Base-by-base conservation (phyloP, 2,888 invertebrate species). In the Mycogona germanica region DNA sequence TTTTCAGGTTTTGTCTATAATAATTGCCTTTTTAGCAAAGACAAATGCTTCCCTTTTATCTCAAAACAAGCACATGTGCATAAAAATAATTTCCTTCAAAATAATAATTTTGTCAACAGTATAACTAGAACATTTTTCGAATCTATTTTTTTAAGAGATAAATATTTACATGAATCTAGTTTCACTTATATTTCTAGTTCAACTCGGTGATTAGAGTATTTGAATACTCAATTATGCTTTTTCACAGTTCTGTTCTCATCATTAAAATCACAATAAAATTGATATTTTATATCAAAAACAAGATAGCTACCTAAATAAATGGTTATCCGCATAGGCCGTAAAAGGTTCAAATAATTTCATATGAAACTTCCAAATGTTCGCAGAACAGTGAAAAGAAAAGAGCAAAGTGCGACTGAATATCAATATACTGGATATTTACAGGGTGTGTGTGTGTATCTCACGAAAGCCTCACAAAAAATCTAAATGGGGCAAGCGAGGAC, bases 1-100 rank as follows among this genome's bases (percentile, higher is more conserved):
- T n/a, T n/a, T n/a, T n/a, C n/a, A n/a, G n/a, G n/a, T n/a, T n/a
- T n/a, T n/a, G n/a, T n/a, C n/a, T n/a, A n/a, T n/a, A n/a, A n/a
- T n/a, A n/a, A n/a, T n/a, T n/a, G n/a, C n/a, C n/a, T n/a, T n/a
- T n/a, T n/a, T n/a, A 5, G 3, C 12, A 21, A 26, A 26, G 45
- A 45, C 28, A 25, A 45, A 45, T 17, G 26, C 26, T 14, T 45
- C 45, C 28, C 17, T 17, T 26, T 25, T 45, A n/a, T n/a, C n/a
- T n/a, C n/a, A n/a, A n/a, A n/a, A 48, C 17, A 48, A 48, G 35
- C 30, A 35, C 48, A 25, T 35, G 25, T 48, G 35, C 48, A 48
- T 48, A 48, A 48, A 48, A 48, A 48, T 48, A 48, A 48, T 48
- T 48, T 48, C 48, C 19, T 48, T 35, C 48, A 48, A 48, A 48